Conservation (phyloP, 2,797 vertebrate genomes). For the Peromyscus melanophrys region DNA sequence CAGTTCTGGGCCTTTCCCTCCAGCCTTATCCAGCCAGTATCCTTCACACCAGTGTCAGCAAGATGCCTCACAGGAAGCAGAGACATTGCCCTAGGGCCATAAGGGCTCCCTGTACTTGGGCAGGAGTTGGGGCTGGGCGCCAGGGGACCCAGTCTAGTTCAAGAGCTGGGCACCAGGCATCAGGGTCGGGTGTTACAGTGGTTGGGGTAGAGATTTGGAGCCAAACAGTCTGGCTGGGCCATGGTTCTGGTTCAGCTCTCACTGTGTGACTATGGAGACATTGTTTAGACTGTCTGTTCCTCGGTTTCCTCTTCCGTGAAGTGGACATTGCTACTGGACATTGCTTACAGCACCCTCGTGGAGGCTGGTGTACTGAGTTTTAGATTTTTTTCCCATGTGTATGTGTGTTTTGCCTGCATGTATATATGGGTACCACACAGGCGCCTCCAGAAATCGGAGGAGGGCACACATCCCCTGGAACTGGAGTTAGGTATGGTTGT, state of each 20-base stretch:
- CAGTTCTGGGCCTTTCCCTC: not conserved
- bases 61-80: not conserved
- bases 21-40: not conserved
- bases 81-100: not conserved
- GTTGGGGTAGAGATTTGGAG: not conserved
- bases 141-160: not conserved
- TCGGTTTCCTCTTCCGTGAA: not conserved
- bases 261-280: fast-evolving
- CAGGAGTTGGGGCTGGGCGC: not conserved
- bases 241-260: not conserved
- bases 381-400: not conserved
- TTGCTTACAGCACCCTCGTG: fast-evolving
- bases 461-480: not conserved
- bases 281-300: not conserved
- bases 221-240: not conserved
- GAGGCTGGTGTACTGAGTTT: no score
- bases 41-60: not conserved
- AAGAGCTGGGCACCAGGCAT: not conserved
- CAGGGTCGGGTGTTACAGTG: fast-evolving
- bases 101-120: not conserved
- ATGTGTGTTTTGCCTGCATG: not conserved
- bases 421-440: not conserved
- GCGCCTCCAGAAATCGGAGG: not conserved
- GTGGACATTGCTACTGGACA: not conserved
- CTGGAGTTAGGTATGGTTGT: not conserved